phyloP scores from a whole-genome alignment of 2,797 vertebrate species.

The Semaprochilodus insignis region DNA sequence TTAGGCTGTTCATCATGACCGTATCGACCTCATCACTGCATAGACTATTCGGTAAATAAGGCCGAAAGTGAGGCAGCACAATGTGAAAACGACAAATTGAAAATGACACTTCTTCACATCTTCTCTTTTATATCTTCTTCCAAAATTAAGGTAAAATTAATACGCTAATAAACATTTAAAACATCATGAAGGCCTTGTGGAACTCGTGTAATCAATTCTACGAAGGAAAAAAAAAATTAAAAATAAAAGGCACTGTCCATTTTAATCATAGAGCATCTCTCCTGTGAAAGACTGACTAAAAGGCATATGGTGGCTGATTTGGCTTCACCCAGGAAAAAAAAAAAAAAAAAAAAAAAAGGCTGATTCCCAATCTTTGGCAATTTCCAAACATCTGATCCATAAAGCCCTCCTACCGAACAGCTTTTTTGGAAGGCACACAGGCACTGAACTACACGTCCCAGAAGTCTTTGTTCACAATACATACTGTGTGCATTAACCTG shows the following conservation, averaged over 20 bases:
- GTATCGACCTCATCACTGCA: constrained; percentile 63
- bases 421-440: constrained; percentile 11
- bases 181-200: constrained; percentile 67
- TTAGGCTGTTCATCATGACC: neutral
- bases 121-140: constrained; percentile 37
- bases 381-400: constrained; percentile 50
- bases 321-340: constrained; percentile 40
- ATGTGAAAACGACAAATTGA: constrained; percentile 52
- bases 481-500: neutral
- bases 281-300: constrained; percentile 1
- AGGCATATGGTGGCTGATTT: constrained; percentile 61
- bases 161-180: constrained; percentile 74
- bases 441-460: constrained; percentile 35
- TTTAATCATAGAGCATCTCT: constrained; percentile 13
- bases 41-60: constrained; percentile 67
- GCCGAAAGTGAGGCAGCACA: constrained; percentile 69
- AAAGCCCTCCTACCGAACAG: constrained; percentile 20
- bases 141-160: constrained; percentile 71
- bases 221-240: constrained; percentile 45
- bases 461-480: constrained; percentile 35
- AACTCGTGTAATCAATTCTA: constrained; percentile 47
- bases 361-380: constrained; percentile 53
- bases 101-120: constrained; percentile 60
- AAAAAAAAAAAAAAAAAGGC: neutral
- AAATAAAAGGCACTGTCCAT: constrained; percentile 38